A percentile compares a stretch with the other conserved stretches of the same genome.
Conservation (phyloP, 2,113 vertebrate species). For the Suricata suricatta region DNA sequence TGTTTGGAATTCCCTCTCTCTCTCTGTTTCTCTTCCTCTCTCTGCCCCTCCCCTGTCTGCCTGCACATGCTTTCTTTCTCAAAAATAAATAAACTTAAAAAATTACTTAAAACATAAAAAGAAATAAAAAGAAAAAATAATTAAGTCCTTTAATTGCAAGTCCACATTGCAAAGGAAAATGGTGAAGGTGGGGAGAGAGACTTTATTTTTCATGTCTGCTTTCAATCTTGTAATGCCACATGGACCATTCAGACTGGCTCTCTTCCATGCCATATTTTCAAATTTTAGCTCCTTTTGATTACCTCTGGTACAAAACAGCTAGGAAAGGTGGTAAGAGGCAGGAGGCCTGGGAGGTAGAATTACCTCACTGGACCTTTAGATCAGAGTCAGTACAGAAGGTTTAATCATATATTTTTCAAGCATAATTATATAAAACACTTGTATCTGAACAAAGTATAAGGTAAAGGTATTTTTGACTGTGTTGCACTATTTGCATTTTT, state of each 20-base stretch:
- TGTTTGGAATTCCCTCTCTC: no score
- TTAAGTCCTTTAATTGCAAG: neutral
- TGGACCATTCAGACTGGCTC: neutral
- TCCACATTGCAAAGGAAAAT: neutral
- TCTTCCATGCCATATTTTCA: neutral
- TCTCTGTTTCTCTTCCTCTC: no score
- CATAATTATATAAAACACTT: neutral
- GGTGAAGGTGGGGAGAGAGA: neutral
- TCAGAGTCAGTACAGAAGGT: neutral
- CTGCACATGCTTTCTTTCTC: no score
- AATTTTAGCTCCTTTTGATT: neutral
- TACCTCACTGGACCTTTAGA: neutral
- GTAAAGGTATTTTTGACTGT: neutral
- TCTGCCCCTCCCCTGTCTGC: no score
- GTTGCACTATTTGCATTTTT: slow-evolving; percentile 22
- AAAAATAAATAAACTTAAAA: no score
- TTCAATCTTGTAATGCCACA: neutral
- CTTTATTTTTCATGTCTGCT: neutral
- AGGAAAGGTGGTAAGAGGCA: neutral
- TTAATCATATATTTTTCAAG: slow-evolving; percentile 1
- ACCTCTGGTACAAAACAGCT: neutral
- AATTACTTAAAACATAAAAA: no score
- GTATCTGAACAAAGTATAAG: slow-evolving; percentile 34
- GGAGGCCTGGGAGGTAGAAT: neutral
- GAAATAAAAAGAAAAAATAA: neutral